Percentiles rank a stretch among this genome's conserved stretches.
phyloP scores from a whole-genome alignment of 2,113 vertebrate species.

The Callionymus lyra region DNA sequence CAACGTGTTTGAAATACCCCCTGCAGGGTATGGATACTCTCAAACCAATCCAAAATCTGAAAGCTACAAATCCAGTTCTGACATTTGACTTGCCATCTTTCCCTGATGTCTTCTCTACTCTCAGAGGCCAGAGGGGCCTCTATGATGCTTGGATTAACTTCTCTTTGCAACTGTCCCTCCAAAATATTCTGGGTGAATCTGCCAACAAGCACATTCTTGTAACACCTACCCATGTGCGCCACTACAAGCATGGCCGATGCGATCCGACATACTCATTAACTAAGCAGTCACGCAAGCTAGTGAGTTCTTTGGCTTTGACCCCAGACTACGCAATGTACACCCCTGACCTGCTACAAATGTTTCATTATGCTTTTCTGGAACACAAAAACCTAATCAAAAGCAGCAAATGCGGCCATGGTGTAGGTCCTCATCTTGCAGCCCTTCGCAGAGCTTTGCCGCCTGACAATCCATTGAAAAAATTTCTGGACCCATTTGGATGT shows the following conservation, averaged over 20 bases:
- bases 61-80: slow-evolving; percentile 46
- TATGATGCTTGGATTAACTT: slow-evolving; percentile 73
- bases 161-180: slow-evolving; percentile 67
- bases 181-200: slow-evolving; percentile 57
- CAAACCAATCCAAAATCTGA: slow-evolving; percentile 11
- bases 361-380: slow-evolving; percentile 64
- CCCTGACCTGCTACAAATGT: slow-evolving; percentile 47
- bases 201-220: slow-evolving; percentile 58
- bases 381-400: slow-evolving; percentile 66
- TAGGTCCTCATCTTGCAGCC: slow-evolving; percentile 68
- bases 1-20: slow-evolving; percentile 41
- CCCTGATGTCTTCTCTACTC: slow-evolving; percentile 64
- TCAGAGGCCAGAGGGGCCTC: slow-evolving; percentile 62
- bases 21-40: slow-evolving; percentile 22
- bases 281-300: slow-evolving; percentile 48
- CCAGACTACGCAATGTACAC: slow-evolving; percentile 41
- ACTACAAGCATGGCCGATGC: slow-evolving; percentile 72
- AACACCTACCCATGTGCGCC: slow-evolving; percentile 72
- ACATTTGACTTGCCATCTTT: slow-evolving; percentile 66
- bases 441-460: slow-evolving; percentile 52
- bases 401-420: slow-evolving; percentile 63
- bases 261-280: slow-evolving; percentile 70
- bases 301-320: slow-evolving; percentile 41
- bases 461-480: slow-evolving; percentile 60
- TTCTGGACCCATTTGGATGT: slow-evolving; percentile 63